These are phyloP conservation scores for Hippopotamus amphibius DNA, from an alignment of 2,113 vertebrate species.

Conservation along the genomic window DNA sequence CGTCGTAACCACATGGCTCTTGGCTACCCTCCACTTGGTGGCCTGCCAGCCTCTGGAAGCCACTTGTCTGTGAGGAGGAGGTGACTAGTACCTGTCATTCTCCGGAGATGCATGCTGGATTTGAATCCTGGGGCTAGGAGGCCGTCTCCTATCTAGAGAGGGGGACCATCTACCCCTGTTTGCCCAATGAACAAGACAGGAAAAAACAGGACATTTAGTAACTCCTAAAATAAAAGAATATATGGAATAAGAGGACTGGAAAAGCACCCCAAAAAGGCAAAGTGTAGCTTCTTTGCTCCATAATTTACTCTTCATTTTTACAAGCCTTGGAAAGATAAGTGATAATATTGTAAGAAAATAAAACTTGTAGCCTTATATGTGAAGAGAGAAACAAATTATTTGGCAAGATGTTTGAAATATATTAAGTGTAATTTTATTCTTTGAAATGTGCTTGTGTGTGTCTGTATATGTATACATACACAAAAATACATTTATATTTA, in stretches of 20 bases:
- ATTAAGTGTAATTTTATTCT: neutral
- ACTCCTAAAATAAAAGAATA: conserved; percentile 81
- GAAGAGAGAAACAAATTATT: neutral
- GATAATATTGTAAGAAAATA: neutral
- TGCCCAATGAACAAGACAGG: conserved; percentile 90
- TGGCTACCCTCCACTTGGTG: conserved; percentile 48
- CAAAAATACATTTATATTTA: neutral
- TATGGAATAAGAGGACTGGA: conserved; percentile 84
- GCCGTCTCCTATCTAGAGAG: conserved; percentile 96
- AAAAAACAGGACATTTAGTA: conserved; percentile 89
- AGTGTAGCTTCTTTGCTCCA: neutral
- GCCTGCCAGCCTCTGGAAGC: conserved; percentile 61
- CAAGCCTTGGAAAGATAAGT: neutral
- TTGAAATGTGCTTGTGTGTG: neutral
- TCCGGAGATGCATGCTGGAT: conserved; percentile 98
- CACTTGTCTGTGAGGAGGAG: conserved; percentile 86
- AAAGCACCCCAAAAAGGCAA: conserved; percentile 84
- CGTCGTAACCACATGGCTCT: neutral
- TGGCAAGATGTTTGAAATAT: neutral
- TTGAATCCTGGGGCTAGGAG: conserved; percentile 98
- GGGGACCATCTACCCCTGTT: conserved; percentile 92
- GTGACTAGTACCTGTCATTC: conserved; percentile 97
- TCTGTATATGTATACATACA: neutral
- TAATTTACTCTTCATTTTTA: conserved; percentile 21
- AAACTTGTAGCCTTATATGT: neutral